Evolutionary conservation across 2,113 vertebrate species (phyloP), one percentile per base, ranked within the genome.

Genomic region (Nematolebias whitei): DNA sequence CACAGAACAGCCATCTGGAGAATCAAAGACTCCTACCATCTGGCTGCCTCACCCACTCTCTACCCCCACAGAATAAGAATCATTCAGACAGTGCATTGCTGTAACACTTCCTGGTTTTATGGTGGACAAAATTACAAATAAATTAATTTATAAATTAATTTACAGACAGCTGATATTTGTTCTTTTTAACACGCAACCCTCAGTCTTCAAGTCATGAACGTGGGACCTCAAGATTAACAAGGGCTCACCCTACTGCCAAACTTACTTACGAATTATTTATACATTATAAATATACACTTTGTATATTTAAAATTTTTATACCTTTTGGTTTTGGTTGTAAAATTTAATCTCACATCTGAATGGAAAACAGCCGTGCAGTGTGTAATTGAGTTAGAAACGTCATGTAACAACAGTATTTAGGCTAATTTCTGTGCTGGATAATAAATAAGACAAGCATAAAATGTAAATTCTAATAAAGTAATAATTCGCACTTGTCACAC

Each of bases 1-100:
- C 86, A 91, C 88, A 92, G 89, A 91, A 92, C 88, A 90, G 90
- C 93, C 92, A 93, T 94, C 92, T 93, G 93, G 91, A 94, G 91
- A 92, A 92, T 92, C 90, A 93, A 93, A 91, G 89, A 88, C 87
- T 92, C 89, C 79, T 66, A 86, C 92, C 93, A 93, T 93, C 91
- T 93, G 91, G 90, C 90, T 80, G 84, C 86, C 90, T 90, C 89
- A 87, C 87, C 88, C 88, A 83, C 87, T 87, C 82, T 78, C 87
- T 90, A 90, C 90, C 87, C 85, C 86, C 74, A 68, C 86, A 85
- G 90, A 91, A 91, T 91, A 85, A 90, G 85, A 91, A 90, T 90
- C 82, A 78, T 85, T 59, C 77, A 84, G 68, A 87, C 79, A 78
- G 71, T 63, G 62, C 70, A 70, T 74, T 78, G 76, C 84, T 56